Evolutionary conservation across 2,797 vertebrate species (phyloP).

Genomic region (Lateolabrax maculatus): DNA sequence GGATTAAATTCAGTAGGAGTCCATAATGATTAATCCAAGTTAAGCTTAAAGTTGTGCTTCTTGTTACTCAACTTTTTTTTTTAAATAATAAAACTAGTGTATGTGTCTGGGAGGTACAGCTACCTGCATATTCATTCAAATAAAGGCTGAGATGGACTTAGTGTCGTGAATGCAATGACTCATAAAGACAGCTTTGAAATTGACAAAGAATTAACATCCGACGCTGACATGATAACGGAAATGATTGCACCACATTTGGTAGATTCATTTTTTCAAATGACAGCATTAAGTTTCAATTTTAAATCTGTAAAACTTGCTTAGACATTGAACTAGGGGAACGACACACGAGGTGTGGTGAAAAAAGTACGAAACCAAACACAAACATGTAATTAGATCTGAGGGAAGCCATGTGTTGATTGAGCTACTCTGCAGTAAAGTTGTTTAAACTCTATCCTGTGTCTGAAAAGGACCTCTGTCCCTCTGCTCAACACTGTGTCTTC

Average conservation of each 20-base stretch:
- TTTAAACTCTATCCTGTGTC: conserved; percentile 43
- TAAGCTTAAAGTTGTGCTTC: conserved; percentile 9
- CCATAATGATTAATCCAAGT: not conserved
- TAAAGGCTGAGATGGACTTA: not conserved
- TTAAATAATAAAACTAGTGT: not conserved
- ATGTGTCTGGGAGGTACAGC: not conserved
- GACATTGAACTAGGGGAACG: conserved; percentile 10
- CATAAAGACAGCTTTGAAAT: not conserved
- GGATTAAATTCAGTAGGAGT: conserved; percentile 8
- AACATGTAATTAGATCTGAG: conserved; percentile 72
- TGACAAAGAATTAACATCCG: not conserved
- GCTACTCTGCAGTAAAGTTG: conserved; percentile 54
- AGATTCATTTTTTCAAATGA: conserved; percentile 6
- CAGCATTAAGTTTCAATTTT: not conserved
- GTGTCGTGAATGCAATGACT: not conserved
- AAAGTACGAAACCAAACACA: conserved; percentile 63
- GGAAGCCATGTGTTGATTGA: conserved; percentile 60
- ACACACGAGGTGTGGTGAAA: conserved; percentile 37
- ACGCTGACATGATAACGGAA: not conserved
- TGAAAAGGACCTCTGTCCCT: conserved; percentile 29
- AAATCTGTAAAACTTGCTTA: not conserved
- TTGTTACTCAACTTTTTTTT: not conserved
- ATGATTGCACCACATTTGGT: not conserved
- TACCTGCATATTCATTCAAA: not conserved
- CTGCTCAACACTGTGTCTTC: conserved; percentile 44